Percentiles rank a stretch among this genome's conserved stretches.
These are phyloP conservation scores for Borostomias antarcticus DNA, from an alignment of 2,797 vertebrate species.

Conservation along the genomic window DNA sequence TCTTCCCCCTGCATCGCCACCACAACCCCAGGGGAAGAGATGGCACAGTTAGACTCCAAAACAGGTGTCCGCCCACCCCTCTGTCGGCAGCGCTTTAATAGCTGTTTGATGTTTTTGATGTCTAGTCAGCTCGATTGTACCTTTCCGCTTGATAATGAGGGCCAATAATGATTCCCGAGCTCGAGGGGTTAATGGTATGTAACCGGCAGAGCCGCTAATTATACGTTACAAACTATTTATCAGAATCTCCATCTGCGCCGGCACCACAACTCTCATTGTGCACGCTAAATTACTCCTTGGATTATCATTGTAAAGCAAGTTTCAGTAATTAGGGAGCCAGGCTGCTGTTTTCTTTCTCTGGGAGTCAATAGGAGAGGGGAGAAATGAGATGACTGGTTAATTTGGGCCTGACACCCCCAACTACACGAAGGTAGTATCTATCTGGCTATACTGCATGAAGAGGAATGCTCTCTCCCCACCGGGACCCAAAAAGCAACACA, in stretches of 20 bases:
- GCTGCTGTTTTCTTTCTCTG: constrained; percentile 87
- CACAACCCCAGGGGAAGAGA: constrained; percentile 64
- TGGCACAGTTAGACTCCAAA: constrained; percentile 77
- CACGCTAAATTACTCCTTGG: constrained; percentile 99
- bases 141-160: constrained; percentile 98
- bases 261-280: constrained; percentile 90
- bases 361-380: constrained; percentile 60
- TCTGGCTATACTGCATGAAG: constrained; percentile 16
- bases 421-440: constrained; percentile 23
- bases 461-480: constrained; percentile 42
- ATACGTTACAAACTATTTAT: constrained; percentile 99
- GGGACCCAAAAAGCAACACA: constrained; percentile 23
- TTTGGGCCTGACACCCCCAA: constrained; percentile 65
- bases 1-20: constrained; percentile 60
- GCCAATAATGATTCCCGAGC: constrained; percentile 95
- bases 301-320: constrained; percentile 99
- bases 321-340: constrained; percentile 94
- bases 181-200: constrained; percentile 99
- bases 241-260: constrained; percentile 97
- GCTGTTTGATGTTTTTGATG: constrained; percentile 86
- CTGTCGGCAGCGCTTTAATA: constrained; percentile 59
- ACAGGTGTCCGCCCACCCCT: constrained; percentile 78
- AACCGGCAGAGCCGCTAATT: constrained; percentile 98
- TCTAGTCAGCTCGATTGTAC: constrained; percentile 98
- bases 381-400: constrained; percentile 71